Base-by-base conservation (phyloP, 2,888 invertebrate species). In the Crepidodera aurea region DNA sequence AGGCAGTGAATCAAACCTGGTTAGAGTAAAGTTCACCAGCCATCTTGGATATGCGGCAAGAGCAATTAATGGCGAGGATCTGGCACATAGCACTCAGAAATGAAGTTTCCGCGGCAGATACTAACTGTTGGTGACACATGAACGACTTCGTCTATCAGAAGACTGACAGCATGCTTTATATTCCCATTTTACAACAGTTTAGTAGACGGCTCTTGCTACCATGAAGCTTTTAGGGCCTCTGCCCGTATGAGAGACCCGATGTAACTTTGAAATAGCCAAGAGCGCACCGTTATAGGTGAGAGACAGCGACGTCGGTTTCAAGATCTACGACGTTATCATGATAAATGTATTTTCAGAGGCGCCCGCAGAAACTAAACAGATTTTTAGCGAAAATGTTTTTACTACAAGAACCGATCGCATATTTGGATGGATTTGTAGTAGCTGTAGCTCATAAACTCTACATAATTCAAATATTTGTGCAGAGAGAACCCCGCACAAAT, bases 171-270 rank as follows among this genome's bases (percentile, higher is more conserved):
- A 78, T 78, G 78, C 75, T 81, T 80, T 81, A 81, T 81, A 79
- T 78, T 79, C 78, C 79, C 80, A 81, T 81, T 81, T 80, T 80
- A 80, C 80, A 81, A 77, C 79, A 81, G 78, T 81, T 80, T 79
- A 79, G 77, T 77, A 70, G 74, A 73, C 72, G 74, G 73, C 66
- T 73, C 71, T 67, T 73, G 70, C 69, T 70, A 68, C 71, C 73
- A 70, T 77, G 71, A 73, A 74, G 77, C 70, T 79, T 72, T 80
- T 77, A 77, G 77, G 75, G 76, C 72, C 77, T 70, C 53, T 53
- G 61, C 50, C 65, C 59, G 61, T 58, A 58, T 61, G 48, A 50
- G 55, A 55, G 64, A 40, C 75, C 76, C 77, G 75, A 67, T 73
- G 75, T 63, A 68, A 65, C 64, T 27, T 64, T 66, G 62, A 75